A percentile compares a stretch with the other conserved stretches of the same genome.
Evolutionary conservation across 2,113 vertebrate species (phyloP).

Genomic region (Paraplagusia blochii): DNA sequence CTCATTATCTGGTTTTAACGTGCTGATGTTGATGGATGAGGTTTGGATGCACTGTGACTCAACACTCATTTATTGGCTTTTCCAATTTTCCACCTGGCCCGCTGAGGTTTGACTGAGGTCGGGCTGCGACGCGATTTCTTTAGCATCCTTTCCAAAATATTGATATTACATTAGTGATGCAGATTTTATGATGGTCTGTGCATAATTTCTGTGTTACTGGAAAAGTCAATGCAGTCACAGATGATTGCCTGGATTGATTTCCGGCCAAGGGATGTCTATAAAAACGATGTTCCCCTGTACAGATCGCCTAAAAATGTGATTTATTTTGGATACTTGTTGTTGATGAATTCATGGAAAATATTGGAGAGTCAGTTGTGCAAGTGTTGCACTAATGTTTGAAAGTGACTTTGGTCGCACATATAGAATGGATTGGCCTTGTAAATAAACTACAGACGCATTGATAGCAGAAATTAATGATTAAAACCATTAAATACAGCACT

Average conservation of each 20-base stretch:
- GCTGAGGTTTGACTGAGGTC: conserved; percentile 20
- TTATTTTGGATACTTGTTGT: neutral
- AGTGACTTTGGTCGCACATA: conserved; percentile 11
- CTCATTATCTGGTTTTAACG: conserved; percentile 7
- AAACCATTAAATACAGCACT: no score
- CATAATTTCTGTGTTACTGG: conserved; percentile 5
- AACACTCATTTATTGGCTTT: conserved; percentile 15
- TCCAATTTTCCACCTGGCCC: conserved; percentile 9
- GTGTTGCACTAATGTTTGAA: neutral
- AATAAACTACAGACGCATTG: no score
- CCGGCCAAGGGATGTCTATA: no score
- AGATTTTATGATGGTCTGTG: conserved; percentile 20
- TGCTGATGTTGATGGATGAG: conserved; percentile 39
- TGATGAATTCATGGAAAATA: neutral
- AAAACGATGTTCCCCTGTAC: no score
- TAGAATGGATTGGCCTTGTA: no score
- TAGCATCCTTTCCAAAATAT: neutral
- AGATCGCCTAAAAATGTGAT: no score
- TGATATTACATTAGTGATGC: conserved; percentile 28
- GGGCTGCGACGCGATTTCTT: neutral
- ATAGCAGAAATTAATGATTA: no score
- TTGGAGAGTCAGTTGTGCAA: neutral
- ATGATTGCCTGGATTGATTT: conserved; percentile 21
- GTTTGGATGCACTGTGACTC: conserved; percentile 27
- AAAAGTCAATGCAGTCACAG: conserved; percentile 10